phyloP scores from a whole-genome alignment of 1,140 invertebrate species.

The Himalopsyche phryganea region DNA sequence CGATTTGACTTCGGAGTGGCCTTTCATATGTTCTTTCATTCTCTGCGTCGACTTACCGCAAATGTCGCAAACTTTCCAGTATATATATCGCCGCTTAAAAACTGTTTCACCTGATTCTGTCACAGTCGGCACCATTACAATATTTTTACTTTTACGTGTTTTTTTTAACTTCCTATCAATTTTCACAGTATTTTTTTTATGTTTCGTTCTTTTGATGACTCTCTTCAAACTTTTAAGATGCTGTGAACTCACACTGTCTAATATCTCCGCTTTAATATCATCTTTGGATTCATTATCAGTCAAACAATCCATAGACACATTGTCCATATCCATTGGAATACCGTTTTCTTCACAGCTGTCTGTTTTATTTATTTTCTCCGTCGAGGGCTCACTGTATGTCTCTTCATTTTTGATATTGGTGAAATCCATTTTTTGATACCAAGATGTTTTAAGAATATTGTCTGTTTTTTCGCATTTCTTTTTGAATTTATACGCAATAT shows the following conservation, averaged over 20 bases:
- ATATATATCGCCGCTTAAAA: constrained; percentile 37
- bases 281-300: constrained; percentile 5
- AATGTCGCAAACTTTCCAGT: constrained; percentile 49
- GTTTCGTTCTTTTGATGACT: constrained; percentile 1
- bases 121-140: constrained; percentile 37
- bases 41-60: constrained; percentile 49
- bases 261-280: constrained; percentile 11
- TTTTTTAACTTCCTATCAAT: constrained; percentile 10
- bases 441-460: constrained; percentile 12
- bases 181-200: constrained; percentile 2
- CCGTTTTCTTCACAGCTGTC: background rate
- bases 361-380: background rate
- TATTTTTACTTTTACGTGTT: constrained; percentile 16
- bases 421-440: constrained; percentile 3
- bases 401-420: constrained; percentile 9
- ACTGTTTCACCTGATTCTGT: constrained; percentile 33
- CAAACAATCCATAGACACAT: constrained; percentile 13
- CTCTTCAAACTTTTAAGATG: background rate
- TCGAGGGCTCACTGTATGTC: background rate
- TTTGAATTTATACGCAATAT: constrained; percentile 47
- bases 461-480: constrained; percentile 47
- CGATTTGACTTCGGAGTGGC: constrained; percentile 53
- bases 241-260: background rate
- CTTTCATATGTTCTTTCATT: constrained; percentile 51
- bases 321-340: background rate